A percentile compares a stretch with the other conserved stretches of the same genome.
These are phyloP conservation scores for Drosophila serrata DNA, from an alignment of 1,140 invertebrate genomes.

Conservation along the genomic window DNA sequence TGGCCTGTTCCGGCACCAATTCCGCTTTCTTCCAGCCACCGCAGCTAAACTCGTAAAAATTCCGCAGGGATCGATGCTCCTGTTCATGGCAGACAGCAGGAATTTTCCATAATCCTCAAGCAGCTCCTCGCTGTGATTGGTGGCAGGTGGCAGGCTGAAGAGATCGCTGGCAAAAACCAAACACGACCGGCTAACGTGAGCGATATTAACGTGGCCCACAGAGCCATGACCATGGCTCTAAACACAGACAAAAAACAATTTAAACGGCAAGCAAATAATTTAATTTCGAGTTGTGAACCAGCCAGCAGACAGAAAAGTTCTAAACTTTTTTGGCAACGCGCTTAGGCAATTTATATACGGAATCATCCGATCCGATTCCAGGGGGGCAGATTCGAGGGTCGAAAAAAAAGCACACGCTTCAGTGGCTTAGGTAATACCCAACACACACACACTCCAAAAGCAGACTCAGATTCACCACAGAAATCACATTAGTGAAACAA, in stretches of 20 bases:
- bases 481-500: conserved; percentile 69
- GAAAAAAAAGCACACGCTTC: conserved; percentile 50
- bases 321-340: conserved; percentile 64
- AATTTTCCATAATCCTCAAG: conserved; percentile 65
- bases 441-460: not conserved
- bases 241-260: conserved; percentile 2
- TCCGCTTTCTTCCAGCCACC: conserved; percentile 87
- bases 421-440: conserved; percentile 55
- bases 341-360: conserved; percentile 65
- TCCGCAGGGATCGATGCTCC: conserved; percentile 88
- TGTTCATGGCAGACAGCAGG: conserved; percentile 70
- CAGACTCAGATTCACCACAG: conserved; percentile 62
- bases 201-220: conserved; percentile 62
- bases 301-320: conserved; percentile 65
- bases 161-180: conserved; percentile 34
- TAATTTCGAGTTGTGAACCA: conserved; percentile 36
- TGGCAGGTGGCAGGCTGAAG: conserved; percentile 41
- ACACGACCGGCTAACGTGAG: not conserved
- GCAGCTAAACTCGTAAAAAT: conserved; percentile 90
- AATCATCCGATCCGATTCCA: conserved; percentile 12
- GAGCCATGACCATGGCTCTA: conserved; percentile 44
- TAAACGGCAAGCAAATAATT: conserved; percentile 14
- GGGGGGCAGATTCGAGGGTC: conserved; percentile 9
- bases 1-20: conserved; percentile 81
- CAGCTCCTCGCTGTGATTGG: conserved; percentile 63